Percentiles rank a stretch among this genome's conserved stretches.
phyloP scores from a whole-genome alignment of 2,888 invertebrate species.

The Kryphioiulus occultus region DNA sequence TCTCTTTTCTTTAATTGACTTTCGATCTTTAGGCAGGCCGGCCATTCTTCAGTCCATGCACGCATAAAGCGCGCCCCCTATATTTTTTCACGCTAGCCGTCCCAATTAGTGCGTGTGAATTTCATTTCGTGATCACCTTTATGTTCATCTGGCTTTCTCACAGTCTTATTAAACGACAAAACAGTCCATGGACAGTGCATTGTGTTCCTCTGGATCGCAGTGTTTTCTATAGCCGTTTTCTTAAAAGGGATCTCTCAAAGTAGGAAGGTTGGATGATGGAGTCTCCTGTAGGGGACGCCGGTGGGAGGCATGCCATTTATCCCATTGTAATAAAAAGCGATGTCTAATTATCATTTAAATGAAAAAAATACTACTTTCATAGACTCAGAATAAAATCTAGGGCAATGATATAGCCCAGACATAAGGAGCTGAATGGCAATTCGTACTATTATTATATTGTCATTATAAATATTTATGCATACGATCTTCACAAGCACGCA shows the following conservation, averaged over 20 bases:
- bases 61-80: constrained; percentile 26
- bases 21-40: not conserved
- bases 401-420: constrained; percentile 31
- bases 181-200: constrained; percentile 16
- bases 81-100: constrained; percentile 35
- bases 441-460: not conserved
- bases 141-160: not conserved
- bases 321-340: constrained; percentile 14
- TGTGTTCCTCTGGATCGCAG: constrained; percentile 3
- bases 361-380: constrained; percentile 20
- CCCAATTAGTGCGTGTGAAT: constrained; percentile 46
- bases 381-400: not conserved
- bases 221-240: not conserved
- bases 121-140: constrained; percentile 44
- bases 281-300: not conserved
- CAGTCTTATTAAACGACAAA: constrained; percentile 20
- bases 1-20: constrained; percentile 12
- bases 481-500: not conserved
- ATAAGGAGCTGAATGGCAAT: not conserved
- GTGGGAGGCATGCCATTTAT: not conserved
- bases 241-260: not conserved
- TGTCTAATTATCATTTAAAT: constrained; percentile 26
- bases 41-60: not conserved
- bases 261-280: not conserved
- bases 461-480: not conserved